Percentiles rank a stretch among this genome's conserved stretches.
These are phyloP conservation scores for Orbicella faveolata DNA, from an alignment of 64 coral and sea anemone species.

Conservation along the genomic window DNA sequence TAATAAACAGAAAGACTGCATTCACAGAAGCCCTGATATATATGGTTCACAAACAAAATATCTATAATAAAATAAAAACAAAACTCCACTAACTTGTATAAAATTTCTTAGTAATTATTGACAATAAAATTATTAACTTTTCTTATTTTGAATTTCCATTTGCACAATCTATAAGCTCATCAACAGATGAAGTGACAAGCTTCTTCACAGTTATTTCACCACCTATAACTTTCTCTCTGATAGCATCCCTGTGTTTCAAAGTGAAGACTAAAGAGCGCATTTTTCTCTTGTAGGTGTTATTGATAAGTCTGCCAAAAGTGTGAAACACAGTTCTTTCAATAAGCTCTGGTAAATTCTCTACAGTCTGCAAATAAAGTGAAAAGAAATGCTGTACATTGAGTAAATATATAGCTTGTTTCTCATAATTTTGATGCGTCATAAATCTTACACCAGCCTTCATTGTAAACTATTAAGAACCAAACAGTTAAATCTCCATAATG, in stretches of 20 bases:
- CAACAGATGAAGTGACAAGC: constrained; percentile 20
- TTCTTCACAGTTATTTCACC: constrained; percentile 51
- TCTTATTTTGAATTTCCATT: background rate
- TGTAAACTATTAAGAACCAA: too few relatives aligned
- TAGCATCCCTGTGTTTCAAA: constrained; percentile 59
- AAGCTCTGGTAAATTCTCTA: constrained; percentile 52
- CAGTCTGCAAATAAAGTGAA: constrained; percentile 21
- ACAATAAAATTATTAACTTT: background rate
- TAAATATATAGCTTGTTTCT: too few relatives aligned
- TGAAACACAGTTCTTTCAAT: constrained; percentile 78
- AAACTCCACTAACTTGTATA: too few relatives aligned
- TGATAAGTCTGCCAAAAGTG: constrained; percentile 52
- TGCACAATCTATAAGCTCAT: constrained; percentile 6
- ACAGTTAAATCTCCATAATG: too few relatives aligned
- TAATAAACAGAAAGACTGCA: too few relatives aligned
- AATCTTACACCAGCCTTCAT: too few relatives aligned
- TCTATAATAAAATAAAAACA: too few relatives aligned
- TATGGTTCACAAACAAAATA: too few relatives aligned
- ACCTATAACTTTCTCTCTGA: constrained; percentile 50
- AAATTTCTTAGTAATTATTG: too few relatives aligned
- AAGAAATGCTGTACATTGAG: too few relatives aligned
- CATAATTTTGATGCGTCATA: too few relatives aligned
- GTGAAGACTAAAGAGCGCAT: constrained; percentile 67
- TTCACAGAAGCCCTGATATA: too few relatives aligned
- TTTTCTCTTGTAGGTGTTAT: constrained; percentile 62